Evolutionary conservation across 2,113 vertebrate species (phyloP).

Genomic region (Sturnira hondurensis): DNA sequence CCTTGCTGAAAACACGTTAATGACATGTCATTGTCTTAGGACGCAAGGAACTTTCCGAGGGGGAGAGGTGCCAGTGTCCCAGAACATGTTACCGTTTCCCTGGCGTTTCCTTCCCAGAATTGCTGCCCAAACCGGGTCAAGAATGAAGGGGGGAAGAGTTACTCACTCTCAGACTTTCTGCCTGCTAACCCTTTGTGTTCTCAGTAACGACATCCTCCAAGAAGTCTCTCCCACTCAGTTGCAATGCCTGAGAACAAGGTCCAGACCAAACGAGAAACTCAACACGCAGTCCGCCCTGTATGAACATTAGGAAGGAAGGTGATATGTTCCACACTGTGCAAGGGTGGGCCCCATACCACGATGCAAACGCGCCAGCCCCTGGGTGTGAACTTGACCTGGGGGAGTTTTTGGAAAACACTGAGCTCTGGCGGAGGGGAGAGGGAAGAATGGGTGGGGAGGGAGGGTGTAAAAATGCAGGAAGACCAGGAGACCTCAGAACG

Average conservation of each 20-base stretch:
- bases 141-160: background rate
- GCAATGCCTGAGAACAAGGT: too few relatives aligned
- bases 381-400: too few relatives aligned
- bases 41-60: background rate
- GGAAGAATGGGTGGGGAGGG: rapidly evolving
- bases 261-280: too few relatives aligned
- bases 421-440: too few relatives aligned
- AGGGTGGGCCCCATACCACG: too few relatives aligned
- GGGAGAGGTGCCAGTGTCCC: background rate
- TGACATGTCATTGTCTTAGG: background rate
- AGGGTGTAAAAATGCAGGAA: too few relatives aligned
- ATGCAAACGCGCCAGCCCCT: too few relatives aligned
- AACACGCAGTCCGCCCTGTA: too few relatives aligned
- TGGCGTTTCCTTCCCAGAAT: background rate
- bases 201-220: background rate
- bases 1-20: background rate
- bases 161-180: background rate
- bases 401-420: background rate
- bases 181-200: background rate
- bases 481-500: too few relatives aligned
- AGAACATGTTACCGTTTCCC: rapidly evolving
- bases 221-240: too few relatives aligned
- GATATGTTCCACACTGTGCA: rapidly evolving
- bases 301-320: too few relatives aligned
- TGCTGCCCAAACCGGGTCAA: rapidly evolving